phyloP scores from a whole-genome alignment of 1,140 invertebrate species.

The Eupeodes corollae region DNA sequence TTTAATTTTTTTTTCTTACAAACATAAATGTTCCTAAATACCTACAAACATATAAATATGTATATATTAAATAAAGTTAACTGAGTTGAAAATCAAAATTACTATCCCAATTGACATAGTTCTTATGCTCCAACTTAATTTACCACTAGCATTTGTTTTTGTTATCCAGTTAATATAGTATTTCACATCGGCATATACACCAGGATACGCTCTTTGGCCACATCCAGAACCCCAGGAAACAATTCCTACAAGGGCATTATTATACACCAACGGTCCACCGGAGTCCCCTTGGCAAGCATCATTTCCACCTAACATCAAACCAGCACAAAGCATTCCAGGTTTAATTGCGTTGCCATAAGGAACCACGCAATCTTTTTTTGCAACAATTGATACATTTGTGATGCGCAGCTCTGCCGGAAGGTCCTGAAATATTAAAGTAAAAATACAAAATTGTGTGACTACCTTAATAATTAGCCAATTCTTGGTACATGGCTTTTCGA shows the following conservation, averaged over 20 bases:
- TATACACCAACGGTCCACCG: constrained; percentile 46
- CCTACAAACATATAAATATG: no score
- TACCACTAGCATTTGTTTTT: neutral
- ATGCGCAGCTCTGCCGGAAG: no score
- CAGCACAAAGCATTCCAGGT: constrained; percentile 29
- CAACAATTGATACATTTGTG: no score
- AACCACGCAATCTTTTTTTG: constrained; percentile 7
- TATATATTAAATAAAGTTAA: no score
- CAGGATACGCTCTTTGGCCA: constrained; percentile 49
- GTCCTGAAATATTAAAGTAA: neutral
- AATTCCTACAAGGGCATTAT: constrained; percentile 48
- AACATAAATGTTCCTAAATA: no score
- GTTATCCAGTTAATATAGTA: constrained; percentile 45
- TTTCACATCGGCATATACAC: constrained; percentile 57
- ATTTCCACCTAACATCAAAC: constrained; percentile 22
- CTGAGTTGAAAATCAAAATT: no score
- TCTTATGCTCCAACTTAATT: no score
- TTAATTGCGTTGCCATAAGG: constrained; percentile 18
- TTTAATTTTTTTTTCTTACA: no score
- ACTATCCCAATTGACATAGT: no score
- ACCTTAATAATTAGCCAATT: no score
- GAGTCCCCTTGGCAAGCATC: constrained; percentile 42
- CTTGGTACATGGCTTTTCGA: no score
- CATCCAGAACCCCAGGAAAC: constrained; percentile 64
- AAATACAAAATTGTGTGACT: neutral